Percentiles rank a stretch among this genome's conserved stretches.
phyloP scores from a whole-genome alignment of 2,888 invertebrate genomes.

The Brenthis daphne region DNA sequence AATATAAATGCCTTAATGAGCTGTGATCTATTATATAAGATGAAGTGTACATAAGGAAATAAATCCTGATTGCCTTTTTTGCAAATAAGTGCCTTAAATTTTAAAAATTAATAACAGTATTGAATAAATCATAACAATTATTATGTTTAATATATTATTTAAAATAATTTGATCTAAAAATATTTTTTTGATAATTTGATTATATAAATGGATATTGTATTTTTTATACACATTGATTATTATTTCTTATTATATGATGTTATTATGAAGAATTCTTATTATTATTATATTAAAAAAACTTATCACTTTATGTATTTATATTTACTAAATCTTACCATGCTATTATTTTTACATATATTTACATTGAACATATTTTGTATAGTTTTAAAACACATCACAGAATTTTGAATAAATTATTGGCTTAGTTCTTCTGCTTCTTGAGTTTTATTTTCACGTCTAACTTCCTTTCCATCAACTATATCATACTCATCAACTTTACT shows the following conservation, averaged over 20 bases:
- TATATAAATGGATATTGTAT: conserved; percentile 1
- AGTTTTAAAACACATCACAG: conserved; percentile 20
- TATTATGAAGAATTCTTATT: background rate
- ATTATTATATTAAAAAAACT: background rate
- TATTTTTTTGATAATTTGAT: background rate
- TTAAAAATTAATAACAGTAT: background rate
- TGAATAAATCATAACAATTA: conserved; percentile 15
- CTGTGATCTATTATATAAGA: conserved; percentile 64
- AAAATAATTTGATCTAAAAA: conserved; percentile 1
- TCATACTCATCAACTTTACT: conserved; percentile 73
- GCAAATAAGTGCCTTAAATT: conserved; percentile 24
- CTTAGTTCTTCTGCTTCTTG: conserved; percentile 38
- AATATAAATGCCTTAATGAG: conserved; percentile 61
- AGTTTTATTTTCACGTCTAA: conserved; percentile 38
- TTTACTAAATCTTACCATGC: conserved; percentile 1
- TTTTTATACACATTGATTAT: background rate
- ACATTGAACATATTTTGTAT: conserved; percentile 1
- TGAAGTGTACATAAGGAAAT: conserved; percentile 33
- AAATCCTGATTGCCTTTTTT: conserved; percentile 36
- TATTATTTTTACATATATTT: background rate
- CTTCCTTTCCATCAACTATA: conserved; percentile 65
- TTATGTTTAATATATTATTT: conserved; percentile 19
- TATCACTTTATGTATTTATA: conserved; percentile 3
- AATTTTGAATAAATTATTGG: conserved; percentile 32
- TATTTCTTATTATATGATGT: too few species aligned